Base-by-base conservation (phyloP, 2,797 vertebrate genomes). In the Lemur catta region DNA sequence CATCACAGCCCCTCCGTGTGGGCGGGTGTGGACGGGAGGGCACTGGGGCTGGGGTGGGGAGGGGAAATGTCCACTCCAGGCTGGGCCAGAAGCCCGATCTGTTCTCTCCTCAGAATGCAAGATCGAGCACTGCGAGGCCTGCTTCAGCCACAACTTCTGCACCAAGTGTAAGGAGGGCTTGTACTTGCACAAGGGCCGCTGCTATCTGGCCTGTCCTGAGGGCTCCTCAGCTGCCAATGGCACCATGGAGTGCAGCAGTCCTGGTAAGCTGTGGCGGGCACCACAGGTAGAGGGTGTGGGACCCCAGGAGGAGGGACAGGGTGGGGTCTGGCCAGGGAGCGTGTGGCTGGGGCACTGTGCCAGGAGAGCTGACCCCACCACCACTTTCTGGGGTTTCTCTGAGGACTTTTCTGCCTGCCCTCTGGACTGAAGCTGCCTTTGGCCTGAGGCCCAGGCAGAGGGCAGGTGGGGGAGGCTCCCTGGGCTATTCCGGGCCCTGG, bases 111-210 rank as follows among this genome's bases (percentile, higher is more conserved):
- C 98, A 99, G 99, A 99, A 99, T 99, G 99, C 99, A 99, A 99
- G 99, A 99, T 99, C 96, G 99, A 99, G 98, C 99, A 99, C 99
- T 99, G 99, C 97, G 99, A 99, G 99, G 99, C 99, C 91, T 99
- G 99, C 98, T 99, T 99, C 99, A 99, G 99, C 98, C 99, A 99
- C 98, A 99, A 99, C 98, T 99, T 99, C 99, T 99, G 99, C 99
- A 99, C 99, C 98, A 99, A 99, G 99, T 99, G 99, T 98, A 99
- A 99, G 98, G 99, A 99, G 98, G 99, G 99, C 97, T 98, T 99
- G 97, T 99, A 99, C 99, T 99, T 99, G 98, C 99, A 99, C 99
- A 99, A 99, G 98, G 99, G 99, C 94, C 99, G 99, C 95, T 99
- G 99, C 98, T 99, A 99, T 18, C 97, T 98, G 76, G 99, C 98